These are phyloP conservation scores for Megathymus violae DNA, from an alignment of 1,140 invertebrate genomes.

Conservation along the genomic window DNA sequence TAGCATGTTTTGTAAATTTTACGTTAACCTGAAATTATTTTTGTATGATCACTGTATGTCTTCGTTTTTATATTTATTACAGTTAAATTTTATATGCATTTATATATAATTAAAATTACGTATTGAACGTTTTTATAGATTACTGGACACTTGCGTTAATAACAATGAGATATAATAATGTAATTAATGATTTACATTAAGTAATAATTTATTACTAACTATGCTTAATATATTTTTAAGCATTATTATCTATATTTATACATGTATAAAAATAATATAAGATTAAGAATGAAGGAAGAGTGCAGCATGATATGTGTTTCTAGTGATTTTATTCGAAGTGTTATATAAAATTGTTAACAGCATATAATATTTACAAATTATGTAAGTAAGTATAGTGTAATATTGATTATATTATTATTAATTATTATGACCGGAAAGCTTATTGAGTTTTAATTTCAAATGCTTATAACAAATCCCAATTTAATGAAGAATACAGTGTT, in stretches of 20 bases:
- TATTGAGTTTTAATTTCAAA: conserved; percentile 1
- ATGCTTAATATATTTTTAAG: conserved; percentile 50
- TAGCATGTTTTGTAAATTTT: background rate
- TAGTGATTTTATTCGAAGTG: conserved; percentile 63
- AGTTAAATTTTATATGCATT: background rate
- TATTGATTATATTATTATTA: conserved; percentile 9
- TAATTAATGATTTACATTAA: conserved; percentile 17
- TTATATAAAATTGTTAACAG: conserved; percentile 73
- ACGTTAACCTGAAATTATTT: background rate
- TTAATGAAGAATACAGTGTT: background rate
- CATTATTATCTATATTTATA: conserved; percentile 60
- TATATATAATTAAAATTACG: conserved; percentile 5
- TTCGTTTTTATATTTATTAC: background rate
- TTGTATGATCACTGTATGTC: background rate
- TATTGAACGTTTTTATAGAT: conserved; percentile 5
- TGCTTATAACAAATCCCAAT: background rate
- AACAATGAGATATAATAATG: conserved; percentile 23
- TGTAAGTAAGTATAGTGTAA: conserved; percentile 17
- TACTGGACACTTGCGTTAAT: conserved; percentile 4
- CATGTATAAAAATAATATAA: conserved; percentile 66
- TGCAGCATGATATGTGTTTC: conserved; percentile 77
- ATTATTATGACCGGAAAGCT: background rate
- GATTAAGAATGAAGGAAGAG: conserved; percentile 72
- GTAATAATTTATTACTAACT: conserved; percentile 63
- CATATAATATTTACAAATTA: conserved; percentile 43